Conservation (phyloP, 2,888 invertebrate species). For the Lycia hirtaria region DNA sequence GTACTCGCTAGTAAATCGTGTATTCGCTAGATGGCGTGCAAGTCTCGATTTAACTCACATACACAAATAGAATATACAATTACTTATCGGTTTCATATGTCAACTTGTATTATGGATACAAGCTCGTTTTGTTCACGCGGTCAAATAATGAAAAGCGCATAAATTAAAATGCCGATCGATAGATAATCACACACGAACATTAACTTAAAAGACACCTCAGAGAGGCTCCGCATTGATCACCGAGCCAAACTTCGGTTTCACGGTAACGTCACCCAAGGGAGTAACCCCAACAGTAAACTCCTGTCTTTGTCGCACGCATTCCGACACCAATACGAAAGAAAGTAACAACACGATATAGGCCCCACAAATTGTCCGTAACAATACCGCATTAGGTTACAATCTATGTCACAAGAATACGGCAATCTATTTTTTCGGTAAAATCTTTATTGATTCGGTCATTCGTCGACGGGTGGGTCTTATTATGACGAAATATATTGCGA, state of each 20-base stretch:
- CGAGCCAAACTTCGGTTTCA: slow-evolving; percentile 72
- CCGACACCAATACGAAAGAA: slow-evolving; percentile 61
- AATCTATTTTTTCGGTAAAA: slow-evolving; percentile 55
- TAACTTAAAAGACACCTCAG: slow-evolving; percentile 74
- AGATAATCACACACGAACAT: slow-evolving; percentile 66
- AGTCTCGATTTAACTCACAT: too few species aligned
- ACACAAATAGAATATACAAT: too few species aligned
- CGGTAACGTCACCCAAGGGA: slow-evolving; percentile 76
- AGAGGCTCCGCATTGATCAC: slow-evolving; percentile 76
- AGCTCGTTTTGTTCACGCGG: not conserved
- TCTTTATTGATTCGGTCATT: slow-evolving; percentile 56
- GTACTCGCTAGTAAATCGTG: too few species aligned
- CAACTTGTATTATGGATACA: too few species aligned
- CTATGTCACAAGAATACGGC: slow-evolving; percentile 59
- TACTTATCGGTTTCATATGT: too few species aligned
- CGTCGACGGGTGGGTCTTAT: slow-evolving; percentile 45
- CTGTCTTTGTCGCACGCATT: slow-evolving; percentile 64
- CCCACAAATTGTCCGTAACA: slow-evolving; percentile 71
- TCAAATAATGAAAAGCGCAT: slow-evolving; percentile 5
- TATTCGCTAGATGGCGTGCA: too few species aligned
- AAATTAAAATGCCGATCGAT: slow-evolving; percentile 55
- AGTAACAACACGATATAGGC: slow-evolving; percentile 59
- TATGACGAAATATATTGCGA: slow-evolving; percentile 52
- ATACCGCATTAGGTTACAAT: slow-evolving; percentile 71
- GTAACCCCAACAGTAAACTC: slow-evolving; percentile 55